Base-by-base conservation (phyloP, 1,140 invertebrate genomes). In the Telenomus remus region DNA sequence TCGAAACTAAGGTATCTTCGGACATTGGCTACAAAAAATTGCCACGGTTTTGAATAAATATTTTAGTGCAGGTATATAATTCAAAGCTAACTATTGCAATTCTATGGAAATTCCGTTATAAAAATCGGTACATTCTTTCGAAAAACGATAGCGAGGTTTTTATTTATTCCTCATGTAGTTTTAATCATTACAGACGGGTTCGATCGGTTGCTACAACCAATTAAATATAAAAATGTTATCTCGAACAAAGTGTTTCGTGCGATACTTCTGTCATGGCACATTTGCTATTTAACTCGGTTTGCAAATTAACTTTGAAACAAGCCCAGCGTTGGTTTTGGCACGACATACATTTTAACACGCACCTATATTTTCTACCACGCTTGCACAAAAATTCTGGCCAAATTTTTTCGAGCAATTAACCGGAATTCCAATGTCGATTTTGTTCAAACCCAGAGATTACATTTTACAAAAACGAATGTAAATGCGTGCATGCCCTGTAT, bases 11-110 rank as follows among this genome's bases (percentile, higher is more conserved):
- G n/a, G 19, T 27, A 27, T 27, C 19, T 27, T 27, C 19, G 19
- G 19, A 6, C 19, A 6, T 3, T 27, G 1, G 19, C 19, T 6
- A 27, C 19, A 27, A 27, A 53, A 61, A 63, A 55, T 4, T 6
- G 49, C 53, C 12, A 53, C 50, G 60, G 60, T 47, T n/a, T n/a
- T 54, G 49, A 54, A 63, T 63, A 47, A 63, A 63, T 63, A 53
- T 46, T 53, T 48, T 15, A 12, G 11, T 13, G 43, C 14, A 3
- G 6, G 19, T 61, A 6, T 39, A 13, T 51, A 54, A 12, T 19
- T 13, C 10, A 63, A 19, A 14, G 16, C 13, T 19, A 37, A 44
- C 50, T 27, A 54, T 39, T 54, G 47, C 39, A 54, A 43, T n/a
- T 63, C 33, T 46, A 12, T 13, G 8, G 13, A 44, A 44, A 44